phyloP scores from a whole-genome alignment of 2,888 invertebrate species.

The Nymphalis urticae region DNA sequence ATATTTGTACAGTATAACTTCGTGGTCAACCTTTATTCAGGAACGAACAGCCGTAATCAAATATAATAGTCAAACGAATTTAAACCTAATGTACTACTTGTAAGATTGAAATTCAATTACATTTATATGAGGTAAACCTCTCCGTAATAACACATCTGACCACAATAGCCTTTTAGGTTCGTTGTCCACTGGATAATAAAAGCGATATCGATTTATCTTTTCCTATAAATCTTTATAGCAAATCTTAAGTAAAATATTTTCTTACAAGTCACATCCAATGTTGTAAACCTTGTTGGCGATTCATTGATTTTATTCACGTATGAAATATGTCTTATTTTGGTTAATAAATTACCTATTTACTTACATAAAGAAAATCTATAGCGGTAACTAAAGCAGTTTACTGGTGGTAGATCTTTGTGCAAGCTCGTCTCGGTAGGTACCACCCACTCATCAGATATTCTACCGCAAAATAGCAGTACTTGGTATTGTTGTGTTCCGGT shows the following conservation, averaged over 20 bases:
- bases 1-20: constrained; percentile 35
- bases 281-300: too few relatives aligned
- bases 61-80: constrained; percentile 5
- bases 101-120: constrained; percentile 26
- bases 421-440: too few relatives aligned
- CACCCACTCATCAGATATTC: too few relatives aligned
- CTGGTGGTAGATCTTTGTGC: too few relatives aligned
- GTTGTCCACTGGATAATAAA: background rate
- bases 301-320: too few relatives aligned
- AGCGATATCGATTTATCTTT: constrained; percentile 7
- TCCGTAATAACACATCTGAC: constrained; percentile 32
- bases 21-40: constrained; percentile 30
- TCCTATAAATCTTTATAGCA: background rate
- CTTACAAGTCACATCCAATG: too few relatives aligned
- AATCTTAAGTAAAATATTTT: background rate
- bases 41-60: constrained; percentile 23
- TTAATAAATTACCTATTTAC: too few relatives aligned
- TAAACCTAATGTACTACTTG: background rate
- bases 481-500: too few relatives aligned
- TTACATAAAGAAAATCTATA: too few relatives aligned
- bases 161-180: constrained; percentile 33
- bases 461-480: too few relatives aligned
- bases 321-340: too few relatives aligned
- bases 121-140: constrained; percentile 9
- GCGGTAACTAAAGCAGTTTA: too few relatives aligned